A percentile compares a stretch with the other conserved stretches of the same genome.
Evolutionary conservation across 2,113 vertebrate genomes (phyloP).

Genomic region (Muntiacus muntjak): DNA sequence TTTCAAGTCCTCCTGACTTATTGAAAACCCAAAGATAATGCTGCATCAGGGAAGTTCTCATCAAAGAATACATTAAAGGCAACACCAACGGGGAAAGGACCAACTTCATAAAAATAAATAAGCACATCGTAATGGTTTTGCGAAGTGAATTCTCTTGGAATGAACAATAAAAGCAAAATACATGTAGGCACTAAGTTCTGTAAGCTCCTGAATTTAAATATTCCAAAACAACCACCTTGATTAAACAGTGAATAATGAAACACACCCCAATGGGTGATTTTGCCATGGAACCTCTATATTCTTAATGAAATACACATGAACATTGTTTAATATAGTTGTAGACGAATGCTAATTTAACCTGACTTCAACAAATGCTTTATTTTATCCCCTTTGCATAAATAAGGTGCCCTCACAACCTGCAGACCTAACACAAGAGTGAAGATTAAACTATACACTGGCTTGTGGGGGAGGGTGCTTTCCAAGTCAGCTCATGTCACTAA

Average conservation of each 20-base stretch:
- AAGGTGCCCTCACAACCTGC: constrained; percentile 51
- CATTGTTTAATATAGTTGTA: background rate
- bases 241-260: constrained; percentile 72
- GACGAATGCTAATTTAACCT: constrained; percentile 53
- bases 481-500: constrained; percentile 20
- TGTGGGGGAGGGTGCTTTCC: constrained; percentile 42
- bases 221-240: constrained; percentile 49
- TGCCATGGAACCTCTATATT: constrained; percentile 43
- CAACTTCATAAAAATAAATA: constrained; percentile 65
- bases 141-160: constrained; percentile 42
- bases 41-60: constrained; percentile 26
- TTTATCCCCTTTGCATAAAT: constrained; percentile 68
- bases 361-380: constrained; percentile 44
- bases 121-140: constrained; percentile 9
- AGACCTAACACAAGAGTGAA: constrained; percentile 59
- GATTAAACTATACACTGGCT: constrained; percentile 38
- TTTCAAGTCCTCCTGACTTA: constrained; percentile 50
- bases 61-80: constrained; percentile 28
- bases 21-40: constrained; percentile 36
- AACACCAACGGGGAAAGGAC: background rate
- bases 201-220: no score
- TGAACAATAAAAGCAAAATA: constrained; percentile 63
- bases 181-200: constrained; percentile 2
- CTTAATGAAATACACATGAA: constrained; percentile 48
- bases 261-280: constrained; percentile 42